Conservation (phyloP, 2,113 vertebrate genomes). For the Jaculus jaculus region DNA sequence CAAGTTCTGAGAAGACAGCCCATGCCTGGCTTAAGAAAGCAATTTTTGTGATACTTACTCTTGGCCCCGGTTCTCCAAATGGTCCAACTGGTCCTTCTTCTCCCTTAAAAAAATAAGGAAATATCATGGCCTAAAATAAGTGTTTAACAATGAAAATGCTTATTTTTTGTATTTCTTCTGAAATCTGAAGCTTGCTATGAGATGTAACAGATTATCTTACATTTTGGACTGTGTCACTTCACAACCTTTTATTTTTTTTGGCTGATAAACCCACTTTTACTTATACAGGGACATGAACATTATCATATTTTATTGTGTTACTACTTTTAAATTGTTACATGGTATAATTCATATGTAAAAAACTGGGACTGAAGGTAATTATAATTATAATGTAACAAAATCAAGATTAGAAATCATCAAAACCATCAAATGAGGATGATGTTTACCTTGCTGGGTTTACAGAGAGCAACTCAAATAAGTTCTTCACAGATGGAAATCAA, state of each 20-base stretch:
- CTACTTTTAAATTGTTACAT: constrained; percentile 8
- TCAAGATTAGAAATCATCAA: background rate
- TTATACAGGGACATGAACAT: background rate
- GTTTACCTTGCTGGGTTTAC: background rate
- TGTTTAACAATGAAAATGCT: constrained; percentile 27
- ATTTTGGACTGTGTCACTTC: background rate
- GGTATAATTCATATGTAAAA: background rate
- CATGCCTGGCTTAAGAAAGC: background rate
- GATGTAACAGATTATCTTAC: background rate
- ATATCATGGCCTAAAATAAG: background rate
- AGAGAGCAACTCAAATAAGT: background rate
- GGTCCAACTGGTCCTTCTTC: constrained; percentile 94
- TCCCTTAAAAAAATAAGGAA: constrained; percentile 87
- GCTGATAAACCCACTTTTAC: background rate
- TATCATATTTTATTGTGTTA: background rate
- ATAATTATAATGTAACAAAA: background rate
- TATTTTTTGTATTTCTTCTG: background rate
- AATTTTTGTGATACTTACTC: constrained; percentile 86
- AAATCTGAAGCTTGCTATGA: background rate
- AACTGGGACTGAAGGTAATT: background rate
- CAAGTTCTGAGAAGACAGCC: too few species aligned
- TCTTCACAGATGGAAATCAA: constrained; percentile 17
- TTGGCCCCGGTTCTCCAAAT: constrained; percentile 88
- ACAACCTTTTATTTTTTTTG: background rate
- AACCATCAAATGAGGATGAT: background rate